Percentiles rank a stretch among this genome's conserved stretches.
Conservation (phyloP, 2,113 vertebrate genomes). For the Cinclus cinclus region DNA sequence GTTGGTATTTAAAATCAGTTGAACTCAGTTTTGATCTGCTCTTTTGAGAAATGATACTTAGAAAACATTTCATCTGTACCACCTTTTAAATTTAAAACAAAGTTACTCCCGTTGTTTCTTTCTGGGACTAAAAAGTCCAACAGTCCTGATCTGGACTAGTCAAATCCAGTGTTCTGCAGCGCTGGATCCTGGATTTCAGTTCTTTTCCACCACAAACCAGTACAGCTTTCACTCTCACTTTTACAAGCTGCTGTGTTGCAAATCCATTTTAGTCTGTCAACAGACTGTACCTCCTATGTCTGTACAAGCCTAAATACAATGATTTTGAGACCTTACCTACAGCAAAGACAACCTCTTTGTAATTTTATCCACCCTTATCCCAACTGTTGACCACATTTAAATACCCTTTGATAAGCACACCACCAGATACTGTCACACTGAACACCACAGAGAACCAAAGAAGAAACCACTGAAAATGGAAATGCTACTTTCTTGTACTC, state of each 20-base stretch:
- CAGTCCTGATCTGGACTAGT: neutral
- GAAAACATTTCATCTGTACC: neutral
- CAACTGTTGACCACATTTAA: neutral
- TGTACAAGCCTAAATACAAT: neutral
- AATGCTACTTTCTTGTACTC: neutral
- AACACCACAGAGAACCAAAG: neutral
- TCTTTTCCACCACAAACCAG: neutral
- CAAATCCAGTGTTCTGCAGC: neutral
- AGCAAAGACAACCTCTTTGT: neutral
- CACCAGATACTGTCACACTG: neutral
- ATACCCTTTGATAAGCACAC: neutral
- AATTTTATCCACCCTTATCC: neutral
- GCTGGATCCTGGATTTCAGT: neutral
- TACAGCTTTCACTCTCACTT: neutral
- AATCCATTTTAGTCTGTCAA: neutral
- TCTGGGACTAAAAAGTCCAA: neutral
- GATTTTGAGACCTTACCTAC: neutral
- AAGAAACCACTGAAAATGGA: neutral
- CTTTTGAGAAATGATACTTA: neutral
- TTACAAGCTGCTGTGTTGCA: neutral
- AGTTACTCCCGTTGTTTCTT: neutral
- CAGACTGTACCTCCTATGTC: neutral
- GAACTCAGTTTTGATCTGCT: neutral
- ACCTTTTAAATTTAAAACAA: neutral
- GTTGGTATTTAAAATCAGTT: neutral